Base-by-base conservation (phyloP, 2,113 vertebrate species). In the Psephotus haematonotus region DNA sequence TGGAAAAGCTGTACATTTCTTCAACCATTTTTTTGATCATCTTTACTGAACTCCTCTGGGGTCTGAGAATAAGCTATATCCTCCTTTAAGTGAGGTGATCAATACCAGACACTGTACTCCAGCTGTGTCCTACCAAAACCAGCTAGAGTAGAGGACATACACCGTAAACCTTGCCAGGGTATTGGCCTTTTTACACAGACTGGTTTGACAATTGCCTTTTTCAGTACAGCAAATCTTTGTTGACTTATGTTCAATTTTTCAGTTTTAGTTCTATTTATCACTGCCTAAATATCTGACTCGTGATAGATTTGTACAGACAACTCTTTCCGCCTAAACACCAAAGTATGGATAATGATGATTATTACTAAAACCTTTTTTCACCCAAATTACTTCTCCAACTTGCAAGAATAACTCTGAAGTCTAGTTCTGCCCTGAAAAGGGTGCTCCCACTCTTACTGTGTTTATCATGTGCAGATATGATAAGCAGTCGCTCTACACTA, bases 371-470 rank as follows among this genome's bases (percentile, higher is more conserved):
- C 7, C 33, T 10, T n/a, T 47, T 23, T 0, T 2, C 3, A 14
- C 7, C 7, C 10, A 1, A 80, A 44, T 18, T 43, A 31, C 20
- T 85, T 49, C 52, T 70, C 25, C 37, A 35, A 8, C 19, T 88
- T 62, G 49, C 28, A 53, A n/a, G 69, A 88, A 74, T n/a, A n/a
- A 67, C 59, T 67, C 55, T 70, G 41, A 59, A 33, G 70, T 91
- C 46, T 80, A 63, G 8, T 63, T 91, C 50, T 88, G 55, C 62
- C 80, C 82, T 90, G 82, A 59, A 96, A 91, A 93, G 82, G 41
- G 23, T 88, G 86, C 72, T 93, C 71, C 67, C 49, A 49, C 63
- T 74, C 71, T 77, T 90, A 74, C 0, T 5, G 2, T 53, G n/a
- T 77, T 74, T 67, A 22, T 65, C 27, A 53, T 31, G 37, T 70